Conservation (phyloP, 1,140 invertebrate genomes). For the Ephestia elutella region DNA sequence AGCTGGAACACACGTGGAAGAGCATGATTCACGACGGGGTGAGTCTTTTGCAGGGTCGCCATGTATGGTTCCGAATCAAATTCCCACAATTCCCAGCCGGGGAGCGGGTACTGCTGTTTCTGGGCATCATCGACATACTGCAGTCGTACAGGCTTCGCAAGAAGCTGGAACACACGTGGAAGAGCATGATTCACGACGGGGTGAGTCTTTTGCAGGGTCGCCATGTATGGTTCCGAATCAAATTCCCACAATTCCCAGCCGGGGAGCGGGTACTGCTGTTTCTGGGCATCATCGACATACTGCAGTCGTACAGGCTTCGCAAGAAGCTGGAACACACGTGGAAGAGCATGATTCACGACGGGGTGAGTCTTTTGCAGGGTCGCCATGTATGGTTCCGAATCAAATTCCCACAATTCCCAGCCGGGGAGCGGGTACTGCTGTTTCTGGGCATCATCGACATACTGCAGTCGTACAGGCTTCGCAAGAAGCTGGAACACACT, state of each 20-base stretch:
- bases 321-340: conserved; percentile 91
- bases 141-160: conserved; percentile 98
- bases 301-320: no score
- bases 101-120: conserved; percentile 95
- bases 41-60: conserved; percentile 71
- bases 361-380: conserved; percentile 78
- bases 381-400: no score
- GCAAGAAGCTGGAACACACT: conserved; percentile 88
- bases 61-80: no score
- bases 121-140: conserved; percentile 98
- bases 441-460: no score
- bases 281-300: no score
- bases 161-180: conserved; percentile 98
- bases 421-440: no score
- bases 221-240: no score
- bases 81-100: conserved; percentile 88
- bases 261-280: no score
- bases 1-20: conserved; percentile 98
- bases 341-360: conserved; percentile 98
- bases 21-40: conserved; percentile 98
- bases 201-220: conserved; percentile 78
- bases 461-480: no score
- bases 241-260: no score
- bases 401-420: no score
- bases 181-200: conserved; percentile 98